phyloP scores from a whole-genome alignment of 1,140 invertebrate species.

The Rhopalosiphum maidis region DNA sequence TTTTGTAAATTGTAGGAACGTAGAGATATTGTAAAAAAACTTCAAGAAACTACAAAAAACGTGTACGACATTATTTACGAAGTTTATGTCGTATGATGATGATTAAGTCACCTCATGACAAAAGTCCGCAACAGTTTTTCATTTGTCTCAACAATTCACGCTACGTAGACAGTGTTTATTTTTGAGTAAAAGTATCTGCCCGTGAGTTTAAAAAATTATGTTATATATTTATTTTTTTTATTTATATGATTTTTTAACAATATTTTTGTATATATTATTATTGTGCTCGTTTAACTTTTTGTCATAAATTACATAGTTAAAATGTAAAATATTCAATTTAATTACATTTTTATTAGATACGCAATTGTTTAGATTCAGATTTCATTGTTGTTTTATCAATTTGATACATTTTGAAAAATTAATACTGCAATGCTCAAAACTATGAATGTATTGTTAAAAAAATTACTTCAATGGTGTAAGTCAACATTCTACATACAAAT shows the following conservation, averaged over 20 bases:
- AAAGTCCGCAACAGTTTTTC: not conserved
- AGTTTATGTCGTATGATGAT: not conserved
- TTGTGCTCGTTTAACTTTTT: not conserved
- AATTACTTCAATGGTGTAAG: not conserved
- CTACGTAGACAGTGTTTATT: not conserved
- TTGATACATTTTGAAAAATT: not conserved
- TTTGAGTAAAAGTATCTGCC: not conserved
- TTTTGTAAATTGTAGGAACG: too few species aligned
- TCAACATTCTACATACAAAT: not conserved
- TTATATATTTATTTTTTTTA: not conserved
- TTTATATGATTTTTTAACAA: not conserved
- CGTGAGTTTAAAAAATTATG: not conserved
- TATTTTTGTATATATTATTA: not conserved
- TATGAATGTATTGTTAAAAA: not conserved
- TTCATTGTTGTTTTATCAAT: not conserved
- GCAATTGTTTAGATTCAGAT: not conserved
- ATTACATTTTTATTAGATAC: not conserved
- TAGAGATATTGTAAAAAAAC: too few species aligned
- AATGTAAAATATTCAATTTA: not conserved
- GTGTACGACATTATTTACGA: not conserved
- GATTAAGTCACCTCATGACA: not conserved
- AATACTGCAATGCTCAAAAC: not conserved
- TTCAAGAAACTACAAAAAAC: too few species aligned
- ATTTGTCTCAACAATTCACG: not conserved
- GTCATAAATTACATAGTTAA: not conserved